Base-by-base conservation (phyloP, 2,113 vertebrate genomes). In the Electrona antarctica region DNA sequence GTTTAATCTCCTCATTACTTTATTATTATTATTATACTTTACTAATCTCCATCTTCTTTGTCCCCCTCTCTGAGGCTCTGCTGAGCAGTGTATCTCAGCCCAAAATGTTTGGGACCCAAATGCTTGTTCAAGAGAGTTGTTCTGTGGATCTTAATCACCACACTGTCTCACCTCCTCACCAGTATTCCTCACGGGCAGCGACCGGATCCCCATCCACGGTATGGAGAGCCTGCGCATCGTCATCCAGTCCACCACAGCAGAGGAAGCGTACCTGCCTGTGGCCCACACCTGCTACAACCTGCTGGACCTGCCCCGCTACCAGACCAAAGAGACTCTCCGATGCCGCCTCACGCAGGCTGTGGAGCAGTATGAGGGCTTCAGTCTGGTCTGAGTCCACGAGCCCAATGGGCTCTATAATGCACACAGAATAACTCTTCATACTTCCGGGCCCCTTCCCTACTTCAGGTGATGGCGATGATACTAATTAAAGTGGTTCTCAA, bases 211-310 rank as follows among this genome's bases (percentile, higher is more conserved):
- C 78, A 98, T 99, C 91, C 97, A 98, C 0, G 97, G 97, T 82
- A 99, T 99, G 98, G 95, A 95, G 64, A 98, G 97, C 87, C 82
- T 99, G 52, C 95, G 94, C 33, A 96, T 99, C 0, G 65, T 95
- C 89, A 96, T 99, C 90, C 97, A 98, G 93, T 95, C 98, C 51
- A 97, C 96, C 0, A 84, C 93, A 45, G 95, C 93, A 0, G 95
- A 94, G 64, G 95, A 98, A 86, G 92, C 97, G 80, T 96, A 97
- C 91, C 88, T 98, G 89, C 98, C 98, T 0, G 96, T 98, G 80
- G 98, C 98, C 0, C 98, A 98, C 79, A 98, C 98, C 85, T 99
- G 98, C 93, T 99, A 98, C 93, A 98, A 98, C 80, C 95, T 98
- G 55, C 95, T 99, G 15, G 97, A 99, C 92, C 94, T 99, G 87